Evolutionary conservation across 2,113 vertebrate species (phyloP), one percentile per base, ranked within the genome.

Genomic region (Eidolon helvum): DNA sequence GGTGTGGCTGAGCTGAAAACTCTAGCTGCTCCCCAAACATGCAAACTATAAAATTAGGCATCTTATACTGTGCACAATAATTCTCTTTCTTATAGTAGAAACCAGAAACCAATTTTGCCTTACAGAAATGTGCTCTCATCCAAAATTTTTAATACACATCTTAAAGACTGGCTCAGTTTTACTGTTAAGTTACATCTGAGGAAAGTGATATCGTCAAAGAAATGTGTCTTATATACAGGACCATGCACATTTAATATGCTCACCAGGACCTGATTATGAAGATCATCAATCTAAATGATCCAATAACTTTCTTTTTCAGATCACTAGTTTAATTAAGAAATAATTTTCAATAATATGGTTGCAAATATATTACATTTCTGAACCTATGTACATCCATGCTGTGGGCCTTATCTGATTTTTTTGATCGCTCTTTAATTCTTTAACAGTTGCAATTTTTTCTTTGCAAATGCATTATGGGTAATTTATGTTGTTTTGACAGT

Each of bases 401-500:
- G 30, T 55, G 65, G 5, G n/a, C 69, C 38, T 38, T 68, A 87
- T 71, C 85, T 53, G 74, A 84, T 79, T 97, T 92, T 78, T 83
- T 66, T 92, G 68, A 84, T 45, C 57, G 10, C 48, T 74, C 88
- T 83, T 85, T 93, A 97, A n/a, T 98, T 96, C 59, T 94, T 97
- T 55, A 86, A 89, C 77, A 71, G 77, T 84, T n/a, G 84, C 15
- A 71, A 3, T 30, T 53, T 91, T 53, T 96, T 95, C 79, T 96
- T 97, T 84, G 30, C 28, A 96, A 98, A 91, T 89, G 63, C n/a
- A 61, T 24, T 92, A 22, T 97, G 93, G 92, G 48, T 94, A 97
- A 69, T 98, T 97, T 97, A 96, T 96, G 91, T 95, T 96, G 66
- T 97, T 93, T 96, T 90, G 84, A 97, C 43, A 92, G 69, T 96